Evolutionary conservation across 2,113 vertebrate species (phyloP), one percentile per base, ranked within the genome.

Genomic region (Atractosteus spatula): DNA sequence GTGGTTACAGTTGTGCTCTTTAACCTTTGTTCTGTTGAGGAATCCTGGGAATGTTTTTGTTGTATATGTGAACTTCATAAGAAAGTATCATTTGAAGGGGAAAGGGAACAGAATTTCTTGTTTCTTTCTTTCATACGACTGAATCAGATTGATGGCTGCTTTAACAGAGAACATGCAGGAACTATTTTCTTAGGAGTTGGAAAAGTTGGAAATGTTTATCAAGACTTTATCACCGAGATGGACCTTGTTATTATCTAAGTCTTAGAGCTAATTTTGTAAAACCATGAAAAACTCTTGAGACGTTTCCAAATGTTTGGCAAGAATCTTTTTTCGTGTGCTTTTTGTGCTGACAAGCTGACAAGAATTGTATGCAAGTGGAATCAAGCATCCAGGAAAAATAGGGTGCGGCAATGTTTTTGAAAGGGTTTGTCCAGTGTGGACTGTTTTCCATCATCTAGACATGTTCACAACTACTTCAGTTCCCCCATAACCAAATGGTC

Each of bases 401-500:
- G 81, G 78, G 82, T 79, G 81, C 82, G 76, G 79, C 86, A 86
- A 89, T 82, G 83, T 85, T 86, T 85, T 77, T 86, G 71, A 86
- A 80, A 82, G 56, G 13, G 13, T 59, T 59, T 59, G 12, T n/a
- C 14, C 11, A 59, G 14, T 83, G 82, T 80, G 79, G 71, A 68
- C 77, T 81, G 81, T 71, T 78, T 80, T 78, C 68, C 81, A 76
- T 72, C 80, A 86, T 77, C 81, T 89, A 85, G 84, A 85, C 77
- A 82, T 83, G 61, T 73, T 74, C 62, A n/a, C 13, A 14, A 59
- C 56, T 14, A 59, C 56, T 59, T n/a, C 14, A n/a, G 12, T 12
- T 59, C 56, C 11, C 56, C 56, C 56, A 59, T 59, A n/a, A 51
- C 47, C 3, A 59, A n/a, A 12, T 59, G 3, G 11, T 59, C 3